Conservation (phyloP, 2,113 vertebrate genomes). For the Pteropus alecto region DNA sequence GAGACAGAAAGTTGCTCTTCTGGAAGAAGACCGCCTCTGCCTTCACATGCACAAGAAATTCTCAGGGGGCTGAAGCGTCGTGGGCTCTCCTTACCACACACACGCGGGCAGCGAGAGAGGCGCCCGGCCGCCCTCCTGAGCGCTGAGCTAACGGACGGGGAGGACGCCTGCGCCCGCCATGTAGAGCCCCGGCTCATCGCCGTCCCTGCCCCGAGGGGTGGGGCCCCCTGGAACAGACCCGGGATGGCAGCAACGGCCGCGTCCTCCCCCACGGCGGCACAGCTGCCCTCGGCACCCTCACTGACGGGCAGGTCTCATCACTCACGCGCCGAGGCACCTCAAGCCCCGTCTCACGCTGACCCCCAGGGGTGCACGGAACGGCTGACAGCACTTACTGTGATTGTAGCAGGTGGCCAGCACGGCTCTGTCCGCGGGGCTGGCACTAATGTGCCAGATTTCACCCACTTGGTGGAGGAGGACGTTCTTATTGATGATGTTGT, state of each 20-base stretch:
- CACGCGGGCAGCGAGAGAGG: no score
- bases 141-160: rapidly evolving
- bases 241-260: no score
- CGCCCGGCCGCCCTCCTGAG: rapidly evolving
- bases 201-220: rapidly evolving
- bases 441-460: slow-evolving; percentile 97
- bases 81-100: rapidly evolving
- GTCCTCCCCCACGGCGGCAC: no score
- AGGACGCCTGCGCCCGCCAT: no score
- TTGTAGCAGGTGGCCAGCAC: slow-evolving; percentile 97
- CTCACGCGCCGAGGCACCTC: no score
- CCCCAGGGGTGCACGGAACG: rapidly evolving
- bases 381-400: slow-evolving; percentile 89
- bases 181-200: rapidly evolving
- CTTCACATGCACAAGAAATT: no score
- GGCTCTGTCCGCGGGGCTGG: slow-evolving; percentile 95
- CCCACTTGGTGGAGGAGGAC: slow-evolving; percentile 97
- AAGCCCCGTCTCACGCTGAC: no score
- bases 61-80: background rate
- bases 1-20: background rate
- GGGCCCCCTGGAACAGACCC: no score
- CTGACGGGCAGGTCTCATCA: no score
- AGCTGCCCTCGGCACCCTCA: no score
- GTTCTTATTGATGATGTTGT: slow-evolving; percentile 99
- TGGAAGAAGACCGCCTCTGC: background rate